Evolutionary conservation across 2,113 vertebrate species (phyloP), one percentile per base, ranked within the genome.

Genomic region (Brevimyrus niger): DNA sequence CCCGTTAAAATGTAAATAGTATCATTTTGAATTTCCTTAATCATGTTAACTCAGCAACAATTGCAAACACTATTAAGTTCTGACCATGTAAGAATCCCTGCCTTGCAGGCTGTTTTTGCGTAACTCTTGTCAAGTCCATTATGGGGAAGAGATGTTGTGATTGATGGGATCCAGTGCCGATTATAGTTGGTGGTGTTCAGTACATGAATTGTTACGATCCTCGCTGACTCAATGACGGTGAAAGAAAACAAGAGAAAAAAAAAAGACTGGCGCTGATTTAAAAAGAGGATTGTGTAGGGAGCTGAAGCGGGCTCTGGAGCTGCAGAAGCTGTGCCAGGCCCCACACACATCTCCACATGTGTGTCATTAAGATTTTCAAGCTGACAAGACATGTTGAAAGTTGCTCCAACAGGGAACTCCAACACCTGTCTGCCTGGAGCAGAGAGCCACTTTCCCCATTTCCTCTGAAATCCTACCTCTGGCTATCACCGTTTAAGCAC

Each of bases 381-480:
- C 51, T 58, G 85, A 65, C 86, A 88, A 27, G 35, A 42, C 73
- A 51, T 91, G 88, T 42, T 89, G 73, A 90, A 88, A 90, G 86
- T 31, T 82, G 65, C 48, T 87, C 50, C 83, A 80, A 55, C 61
- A 55, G 10, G 42, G 65, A 48, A 83, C 84, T 58, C 0, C 13
- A 89, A 27, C 69, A 82, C 85, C 84, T 76, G 51, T 58, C 65
- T 84, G 85, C 86, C 46, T 23, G 9, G 21, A 44, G 76, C 35
- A 2, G 31, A 7, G 84, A 69, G 38, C 86, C 48, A 31, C 3
- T 90, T 92, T 91, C 91, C 91, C 92, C 21, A 5, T 69, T 9
- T 46, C 88, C n/a, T 38, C 31, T 38, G 73, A 80, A 80, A 4
- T 48, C 73, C 27, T 69, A 50, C 42, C 86, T 46, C 86, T 42